phyloP scores from a whole-genome alignment of 2,888 invertebrate species.

The Pheosia gnoma region DNA sequence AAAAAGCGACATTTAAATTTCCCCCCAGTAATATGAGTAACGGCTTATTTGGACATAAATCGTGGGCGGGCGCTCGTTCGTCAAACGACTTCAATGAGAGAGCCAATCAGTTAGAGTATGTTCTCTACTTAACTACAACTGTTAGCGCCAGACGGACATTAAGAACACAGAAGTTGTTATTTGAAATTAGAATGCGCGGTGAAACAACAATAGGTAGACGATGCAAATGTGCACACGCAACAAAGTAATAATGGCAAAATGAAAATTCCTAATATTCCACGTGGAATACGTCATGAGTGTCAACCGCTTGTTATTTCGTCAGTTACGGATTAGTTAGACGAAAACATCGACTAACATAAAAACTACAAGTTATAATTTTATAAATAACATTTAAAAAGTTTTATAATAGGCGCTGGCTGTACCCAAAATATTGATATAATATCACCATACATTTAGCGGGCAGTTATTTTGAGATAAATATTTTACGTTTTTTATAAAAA shows the following conservation, averaged over 20 bases:
- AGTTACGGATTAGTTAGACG: too few species aligned
- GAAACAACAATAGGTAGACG: not conserved
- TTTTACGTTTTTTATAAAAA: too few species aligned
- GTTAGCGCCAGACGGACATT: constrained; percentile 47
- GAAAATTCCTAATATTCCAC: too few species aligned
- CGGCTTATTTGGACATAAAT: constrained; percentile 71
- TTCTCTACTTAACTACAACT: constrained; percentile 54
- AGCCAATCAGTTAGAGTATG: constrained; percentile 78
- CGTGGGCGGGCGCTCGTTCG: constrained; percentile 56
- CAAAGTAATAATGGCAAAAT: not conserved
- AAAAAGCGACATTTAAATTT: constrained; percentile 73
- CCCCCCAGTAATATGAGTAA: constrained; percentile 77
- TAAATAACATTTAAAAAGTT: too few species aligned
- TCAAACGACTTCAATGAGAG: constrained; percentile 70
- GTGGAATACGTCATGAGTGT: too few species aligned
- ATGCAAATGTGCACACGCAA: not conserved
- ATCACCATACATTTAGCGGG: too few species aligned
- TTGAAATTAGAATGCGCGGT: constrained; percentile 1
- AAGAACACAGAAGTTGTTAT: constrained; percentile 11
- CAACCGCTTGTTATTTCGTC: too few species aligned
- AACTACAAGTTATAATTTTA: too few species aligned
- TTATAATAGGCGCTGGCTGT: too few species aligned
- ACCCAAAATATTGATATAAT: too few species aligned
- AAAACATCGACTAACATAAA: too few species aligned
- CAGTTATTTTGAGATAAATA: too few species aligned